Percentiles rank a stretch among this genome's conserved stretches.
Evolutionary conservation across 2,113 vertebrate species (phyloP).

Genomic region (Channa argus): DNA sequence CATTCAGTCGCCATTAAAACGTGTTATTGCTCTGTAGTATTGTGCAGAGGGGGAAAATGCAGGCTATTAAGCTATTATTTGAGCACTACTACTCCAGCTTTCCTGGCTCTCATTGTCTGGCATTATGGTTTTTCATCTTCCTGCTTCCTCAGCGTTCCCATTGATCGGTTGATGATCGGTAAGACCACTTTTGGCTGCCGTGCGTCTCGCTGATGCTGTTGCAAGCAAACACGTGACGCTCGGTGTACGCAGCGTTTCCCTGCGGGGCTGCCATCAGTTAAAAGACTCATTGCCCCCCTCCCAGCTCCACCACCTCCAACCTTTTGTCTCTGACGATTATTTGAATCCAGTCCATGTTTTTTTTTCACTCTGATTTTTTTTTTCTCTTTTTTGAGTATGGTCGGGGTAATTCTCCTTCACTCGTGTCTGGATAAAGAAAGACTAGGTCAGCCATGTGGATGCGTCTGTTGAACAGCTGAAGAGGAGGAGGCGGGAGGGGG

Average conservation of each 20-base stretch:
- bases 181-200: conserved; percentile 67
- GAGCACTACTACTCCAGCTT: background rate
- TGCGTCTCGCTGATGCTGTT: conserved; percentile 73
- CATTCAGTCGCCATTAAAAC: conserved; percentile 38
- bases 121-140: conserved; percentile 80
- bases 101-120: conserved; percentile 57
- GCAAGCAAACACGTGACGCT: conserved; percentile 58
- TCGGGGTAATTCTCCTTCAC: conserved; percentile 81
- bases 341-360: conserved; percentile 85
- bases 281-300: conserved; percentile 56
- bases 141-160: conserved; percentile 48
- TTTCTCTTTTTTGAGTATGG: conserved; percentile 53
- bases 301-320: conserved; percentile 28
- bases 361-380: conserved; percentile 72
- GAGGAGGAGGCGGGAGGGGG: conserved; percentile 67
- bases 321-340: conserved; percentile 71
- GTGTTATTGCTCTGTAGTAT: background rate
- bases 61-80: conserved; percentile 37
- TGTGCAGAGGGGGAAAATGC: background rate
- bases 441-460: conserved; percentile 92
- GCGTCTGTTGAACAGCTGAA: conserved; percentile 88
- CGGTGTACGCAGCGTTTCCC: conserved; percentile 75
- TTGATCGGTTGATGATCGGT: conserved; percentile 73
- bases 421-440: conserved; percentile 87
- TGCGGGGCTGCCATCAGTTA: conserved; percentile 87